Evolutionary conservation across 2,888 invertebrate species (phyloP).

Genomic region (Conops quadrifasciatus): DNA sequence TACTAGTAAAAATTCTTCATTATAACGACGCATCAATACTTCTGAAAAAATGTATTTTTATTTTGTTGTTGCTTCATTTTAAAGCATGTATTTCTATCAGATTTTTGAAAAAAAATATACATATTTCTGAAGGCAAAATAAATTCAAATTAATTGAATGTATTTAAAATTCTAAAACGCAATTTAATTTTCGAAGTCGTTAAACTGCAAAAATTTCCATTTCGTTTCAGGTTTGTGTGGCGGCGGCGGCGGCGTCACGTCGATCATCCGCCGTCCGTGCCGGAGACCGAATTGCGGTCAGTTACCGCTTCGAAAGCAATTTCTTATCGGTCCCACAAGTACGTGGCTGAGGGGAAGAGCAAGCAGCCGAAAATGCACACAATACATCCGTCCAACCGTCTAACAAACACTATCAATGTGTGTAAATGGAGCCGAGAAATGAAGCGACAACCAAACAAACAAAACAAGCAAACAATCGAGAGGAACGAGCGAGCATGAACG

Average conservation of each 20-base stretch:
- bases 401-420: background rate
- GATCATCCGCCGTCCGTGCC: background rate
- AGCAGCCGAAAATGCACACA: background rate
- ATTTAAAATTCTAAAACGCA: conserved; percentile 23
- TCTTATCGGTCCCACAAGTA: too few species aligned
- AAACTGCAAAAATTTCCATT: conserved; percentile 24
- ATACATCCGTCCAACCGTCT: background rate
- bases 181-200: conserved; percentile 8
- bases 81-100: background rate
- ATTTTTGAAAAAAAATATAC: background rate
- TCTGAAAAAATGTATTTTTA: too few species aligned
- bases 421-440: background rate
- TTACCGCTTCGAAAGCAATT: too few species aligned
- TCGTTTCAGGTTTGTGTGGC: background rate
- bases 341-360: too few species aligned
- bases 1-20: too few species aligned
- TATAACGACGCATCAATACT: too few species aligned
- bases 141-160: background rate
- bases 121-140: background rate
- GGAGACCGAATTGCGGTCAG: background rate
- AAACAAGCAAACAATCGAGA: background rate
- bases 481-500: background rate
- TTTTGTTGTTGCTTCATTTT: background rate
- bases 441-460: background rate
- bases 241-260: background rate